These are phyloP conservation scores for Calyptommatus sinebrachiatus DNA, from an alignment of 2,113 vertebrate genomes.

Conservation along the genomic window DNA sequence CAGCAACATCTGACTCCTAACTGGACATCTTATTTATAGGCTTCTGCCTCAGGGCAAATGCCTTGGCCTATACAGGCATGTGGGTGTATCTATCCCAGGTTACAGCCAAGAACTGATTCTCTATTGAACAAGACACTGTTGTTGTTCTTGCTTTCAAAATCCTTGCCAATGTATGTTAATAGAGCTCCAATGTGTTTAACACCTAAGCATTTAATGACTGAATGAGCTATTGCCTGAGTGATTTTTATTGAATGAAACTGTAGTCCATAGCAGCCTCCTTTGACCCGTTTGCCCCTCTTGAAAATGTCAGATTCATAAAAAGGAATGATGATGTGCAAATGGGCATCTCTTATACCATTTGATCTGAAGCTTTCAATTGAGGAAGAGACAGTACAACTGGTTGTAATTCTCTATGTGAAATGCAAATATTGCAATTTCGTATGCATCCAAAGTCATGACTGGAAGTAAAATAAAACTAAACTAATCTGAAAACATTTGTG, in stretches of 20 bases:
- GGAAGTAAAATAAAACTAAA: neutral
- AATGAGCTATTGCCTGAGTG: neutral
- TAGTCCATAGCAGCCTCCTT: neutral
- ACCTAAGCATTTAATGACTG: neutral
- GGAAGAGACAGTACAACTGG: neutral
- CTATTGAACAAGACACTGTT: neutral
- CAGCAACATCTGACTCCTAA: too few relatives aligned
- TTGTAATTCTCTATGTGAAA: neutral
- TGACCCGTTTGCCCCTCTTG: neutral
- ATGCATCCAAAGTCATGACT: neutral
- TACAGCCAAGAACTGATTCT: neutral
- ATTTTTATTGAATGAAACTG: neutral
- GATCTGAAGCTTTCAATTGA: neutral
- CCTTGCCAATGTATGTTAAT: constrained; percentile 6
- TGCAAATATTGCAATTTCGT: neutral
- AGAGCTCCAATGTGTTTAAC: neutral
- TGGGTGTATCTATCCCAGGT: neutral
- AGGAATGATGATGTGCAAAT: neutral
- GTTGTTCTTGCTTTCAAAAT: neutral
- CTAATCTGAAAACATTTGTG: neutral
- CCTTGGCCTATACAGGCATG: too few relatives aligned
- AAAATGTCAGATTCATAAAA: constrained; percentile 26
- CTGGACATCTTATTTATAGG: too few relatives aligned
- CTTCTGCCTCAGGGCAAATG: too few relatives aligned
- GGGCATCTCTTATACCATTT: neutral